These are phyloP conservation scores for Pantelozetes paolii DNA, from an alignment of 2,888 invertebrate genomes.

Conservation along the genomic window DNA sequence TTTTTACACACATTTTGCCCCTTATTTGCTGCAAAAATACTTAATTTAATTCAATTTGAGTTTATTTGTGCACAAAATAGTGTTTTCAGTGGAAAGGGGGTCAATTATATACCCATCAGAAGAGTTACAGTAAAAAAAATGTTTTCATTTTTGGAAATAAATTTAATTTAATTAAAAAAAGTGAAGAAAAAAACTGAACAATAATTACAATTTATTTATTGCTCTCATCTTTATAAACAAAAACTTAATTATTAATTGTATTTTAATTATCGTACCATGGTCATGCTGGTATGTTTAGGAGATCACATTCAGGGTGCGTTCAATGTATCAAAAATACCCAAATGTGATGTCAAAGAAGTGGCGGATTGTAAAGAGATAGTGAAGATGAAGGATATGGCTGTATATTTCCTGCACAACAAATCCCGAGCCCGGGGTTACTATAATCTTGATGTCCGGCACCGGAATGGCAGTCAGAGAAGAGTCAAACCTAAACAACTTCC, in stretches of 20 bases:
- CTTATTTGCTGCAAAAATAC: no score
- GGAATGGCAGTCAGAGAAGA: slow-evolving; percentile 36
- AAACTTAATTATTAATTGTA: no score
- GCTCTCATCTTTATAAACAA: not conserved
- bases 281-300: no score
- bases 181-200: not conserved
- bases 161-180: not conserved
- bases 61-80: no score
- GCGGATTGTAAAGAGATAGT: slow-evolving; percentile 32
- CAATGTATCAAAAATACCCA: slow-evolving; percentile 39
- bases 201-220: not conserved
- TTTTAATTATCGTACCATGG: no score
- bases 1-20: no score
- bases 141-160: not conserved
- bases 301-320: slow-evolving; percentile 42
- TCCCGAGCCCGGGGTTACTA: slow-evolving; percentile 34
- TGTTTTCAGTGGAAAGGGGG: not conserved
- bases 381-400: slow-evolving; percentile 38
- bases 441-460: slow-evolving; percentile 39
- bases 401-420: slow-evolving; percentile 41
- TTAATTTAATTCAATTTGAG: not conserved
- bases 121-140: not conserved
- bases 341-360: slow-evolving; percentile 29
- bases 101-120: not conserved
- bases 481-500: slow-evolving; percentile 39